Evolutionary conservation across 2,888 invertebrate species (phyloP).

Genomic region (Heliconius cydno): DNA sequence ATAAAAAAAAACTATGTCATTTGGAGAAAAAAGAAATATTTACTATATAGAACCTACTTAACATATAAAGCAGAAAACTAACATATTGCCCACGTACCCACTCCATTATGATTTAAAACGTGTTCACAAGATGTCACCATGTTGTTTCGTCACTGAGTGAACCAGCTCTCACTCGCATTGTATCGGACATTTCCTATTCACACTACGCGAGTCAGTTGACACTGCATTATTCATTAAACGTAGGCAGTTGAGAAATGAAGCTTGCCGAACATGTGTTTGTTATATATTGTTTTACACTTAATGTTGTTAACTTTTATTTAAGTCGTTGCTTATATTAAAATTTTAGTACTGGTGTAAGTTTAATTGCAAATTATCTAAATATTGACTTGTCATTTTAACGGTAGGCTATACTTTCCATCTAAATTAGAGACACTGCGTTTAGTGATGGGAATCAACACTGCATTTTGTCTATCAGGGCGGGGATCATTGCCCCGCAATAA

Average conservation of each 20-base stretch:
- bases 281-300: background rate
- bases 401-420: background rate
- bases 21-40: background rate
- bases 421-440: background rate
- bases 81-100: slow-evolving; percentile 20
- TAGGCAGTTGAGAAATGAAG: slow-evolving; percentile 18
- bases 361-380: background rate
- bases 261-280: background rate
- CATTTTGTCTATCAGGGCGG: too few species aligned
- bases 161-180: slow-evolving; percentile 36
- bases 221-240: slow-evolving; percentile 41
- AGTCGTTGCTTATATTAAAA: background rate
- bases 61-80: slow-evolving; percentile 6
- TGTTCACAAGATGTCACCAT: slow-evolving; percentile 46
- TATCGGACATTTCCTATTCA: slow-evolving; percentile 37
- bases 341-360: background rate
- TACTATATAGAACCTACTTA: background rate
- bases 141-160: slow-evolving; percentile 50
- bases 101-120: slow-evolving; percentile 35
- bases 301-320: background rate
- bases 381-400: too few species aligned
- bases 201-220: slow-evolving; percentile 31
- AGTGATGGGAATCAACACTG: background rate
- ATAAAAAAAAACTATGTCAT: too few species aligned
- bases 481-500: too few species aligned